Evolutionary conservation across 1,140 invertebrate genomes (phyloP).

Genomic region (Capitella teleta): DNA sequence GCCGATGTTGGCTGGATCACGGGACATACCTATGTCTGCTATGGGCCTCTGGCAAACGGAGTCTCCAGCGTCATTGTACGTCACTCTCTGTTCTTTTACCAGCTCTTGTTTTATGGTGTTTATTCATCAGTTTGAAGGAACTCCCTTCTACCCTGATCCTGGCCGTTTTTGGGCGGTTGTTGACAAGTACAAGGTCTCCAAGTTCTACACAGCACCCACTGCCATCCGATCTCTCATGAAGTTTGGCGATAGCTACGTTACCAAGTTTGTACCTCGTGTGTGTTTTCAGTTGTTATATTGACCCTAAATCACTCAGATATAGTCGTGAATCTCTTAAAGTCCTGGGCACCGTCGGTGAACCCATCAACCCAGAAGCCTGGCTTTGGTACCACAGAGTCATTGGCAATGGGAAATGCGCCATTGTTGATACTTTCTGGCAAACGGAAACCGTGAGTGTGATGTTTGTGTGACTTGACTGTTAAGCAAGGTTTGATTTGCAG

Average conservation of each 20-base stretch:
- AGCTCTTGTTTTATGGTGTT: background rate
- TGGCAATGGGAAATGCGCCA: slow-evolving; percentile 42
- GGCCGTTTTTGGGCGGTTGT: slow-evolving; percentile 50
- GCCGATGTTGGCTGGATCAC: slow-evolving; percentile 55
- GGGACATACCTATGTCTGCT: slow-evolving; percentile 49
- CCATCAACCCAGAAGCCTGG: slow-evolving; percentile 50
- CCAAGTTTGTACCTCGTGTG: slow-evolving; percentile 34
- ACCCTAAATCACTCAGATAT: background rate
- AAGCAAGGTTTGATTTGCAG: slow-evolving; percentile 24
- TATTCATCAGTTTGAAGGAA: slow-evolving; percentile 44
- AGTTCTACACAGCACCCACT: slow-evolving; percentile 97
- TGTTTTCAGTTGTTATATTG: background rate
- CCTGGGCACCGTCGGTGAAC: slow-evolving; percentile 44
- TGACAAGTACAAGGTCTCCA: slow-evolving; percentile 50
- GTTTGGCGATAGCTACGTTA: slow-evolving; percentile 51
- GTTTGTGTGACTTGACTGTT: background rate
- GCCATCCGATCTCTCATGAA: slow-evolving; percentile 95
- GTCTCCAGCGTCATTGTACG: slow-evolving; percentile 43
- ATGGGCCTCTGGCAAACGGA: slow-evolving; percentile 49
- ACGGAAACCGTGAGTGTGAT: slow-evolving; percentile 62
- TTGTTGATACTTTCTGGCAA: slow-evolving; percentile 50
- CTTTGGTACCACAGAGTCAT: slow-evolving; percentile 48
- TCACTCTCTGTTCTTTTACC: background rate
- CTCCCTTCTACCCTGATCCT: slow-evolving; percentile 48
- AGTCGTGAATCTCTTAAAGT: slow-evolving; percentile 5